phyloP scores from a whole-genome alignment of 2,113 vertebrate species.

The Turdus rufiventris region DNA sequence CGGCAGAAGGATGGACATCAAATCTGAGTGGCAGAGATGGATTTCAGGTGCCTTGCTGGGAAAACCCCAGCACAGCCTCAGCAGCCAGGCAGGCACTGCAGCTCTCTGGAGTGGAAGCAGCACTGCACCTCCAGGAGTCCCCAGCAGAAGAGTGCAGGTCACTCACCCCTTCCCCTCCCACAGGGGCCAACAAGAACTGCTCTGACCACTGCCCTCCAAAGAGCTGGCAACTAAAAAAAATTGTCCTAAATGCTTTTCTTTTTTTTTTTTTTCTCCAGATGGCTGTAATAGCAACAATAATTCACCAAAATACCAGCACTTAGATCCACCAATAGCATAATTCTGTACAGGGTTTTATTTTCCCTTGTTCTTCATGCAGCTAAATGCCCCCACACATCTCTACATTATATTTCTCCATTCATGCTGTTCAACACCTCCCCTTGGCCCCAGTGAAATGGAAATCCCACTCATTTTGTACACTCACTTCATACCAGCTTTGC shows the following conservation, averaged over 20 bases:
- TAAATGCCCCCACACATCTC: background rate
- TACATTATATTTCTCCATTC: background rate
- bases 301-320: background rate
- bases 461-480: background rate
- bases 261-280: background rate
- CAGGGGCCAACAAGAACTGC: fast-evolving
- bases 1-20: background rate
- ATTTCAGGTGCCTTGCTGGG: background rate
- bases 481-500: background rate
- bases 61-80: background rate
- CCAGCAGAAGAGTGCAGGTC: background rate
- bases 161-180: background rate
- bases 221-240: background rate
- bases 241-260: background rate
- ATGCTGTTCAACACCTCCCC: background rate
- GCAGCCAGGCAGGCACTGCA: background rate
- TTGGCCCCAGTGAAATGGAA: background rate
- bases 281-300: background rate
- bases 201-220: background rate
- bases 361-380: background rate
- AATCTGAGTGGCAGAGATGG: background rate
- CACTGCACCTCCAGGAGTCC: background rate
- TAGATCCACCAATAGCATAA: background rate
- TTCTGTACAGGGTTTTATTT: background rate
- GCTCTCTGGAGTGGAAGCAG: background rate